Percentiles rank a stretch among this genome's conserved stretches.
Conservation (phyloP, 2,888 invertebrate genomes). For the Monopis laevigella region DNA sequence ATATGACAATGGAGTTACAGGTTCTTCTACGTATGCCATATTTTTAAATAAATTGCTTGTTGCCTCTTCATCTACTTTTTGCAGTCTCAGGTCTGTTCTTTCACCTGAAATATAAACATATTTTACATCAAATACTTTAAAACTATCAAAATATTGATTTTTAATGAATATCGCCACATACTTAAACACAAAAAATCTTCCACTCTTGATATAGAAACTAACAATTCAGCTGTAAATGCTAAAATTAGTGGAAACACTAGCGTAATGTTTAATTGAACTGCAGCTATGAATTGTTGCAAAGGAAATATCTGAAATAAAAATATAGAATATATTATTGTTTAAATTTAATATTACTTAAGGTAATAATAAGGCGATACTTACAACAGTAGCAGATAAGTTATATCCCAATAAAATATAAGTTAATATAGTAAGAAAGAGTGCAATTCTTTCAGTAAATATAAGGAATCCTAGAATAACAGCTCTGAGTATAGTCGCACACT, state of each 20-base stretch:
- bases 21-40: conserved; percentile 20
- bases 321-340: not conserved
- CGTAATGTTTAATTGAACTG: conserved; percentile 52
- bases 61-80: conserved; percentile 18
- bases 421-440: conserved; percentile 79
- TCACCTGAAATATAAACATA: conserved; percentile 37
- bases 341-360: too few species aligned
- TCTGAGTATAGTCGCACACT: conserved; percentile 70
- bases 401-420: conserved; percentile 74
- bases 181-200: conserved; percentile 45
- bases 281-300: conserved; percentile 51
- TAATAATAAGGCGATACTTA: conserved; percentile 43
- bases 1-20: conserved; percentile 41
- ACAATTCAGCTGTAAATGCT: conserved; percentile 64
- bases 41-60: conserved; percentile 36
- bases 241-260: conserved; percentile 56
- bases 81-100: conserved; percentile 33
- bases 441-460: conserved; percentile 82
- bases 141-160: not conserved
- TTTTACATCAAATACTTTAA: not conserved
- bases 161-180: conserved; percentile 23
- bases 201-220: conserved; percentile 52
- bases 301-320: conserved; percentile 49
- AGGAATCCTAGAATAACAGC: conserved; percentile 78
- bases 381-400: conserved; percentile 75